Conservation (phyloP, 2,797 vertebrate species). For the Melanotaenia parkinsoni region DNA sequence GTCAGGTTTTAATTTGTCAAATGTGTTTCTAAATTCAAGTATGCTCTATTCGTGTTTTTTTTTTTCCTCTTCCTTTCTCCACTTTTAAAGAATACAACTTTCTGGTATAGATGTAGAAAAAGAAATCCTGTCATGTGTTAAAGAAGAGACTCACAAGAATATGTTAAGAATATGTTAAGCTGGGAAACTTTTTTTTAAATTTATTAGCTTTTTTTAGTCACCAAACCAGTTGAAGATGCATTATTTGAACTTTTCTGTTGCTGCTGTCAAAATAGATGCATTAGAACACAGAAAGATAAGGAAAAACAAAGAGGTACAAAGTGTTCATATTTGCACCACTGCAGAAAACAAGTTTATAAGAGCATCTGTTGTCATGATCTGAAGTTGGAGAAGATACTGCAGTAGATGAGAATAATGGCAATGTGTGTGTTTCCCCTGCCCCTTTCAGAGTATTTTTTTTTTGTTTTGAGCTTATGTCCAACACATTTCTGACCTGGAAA, state of each 20-base stretch:
- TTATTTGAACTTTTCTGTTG: conserved; percentile 32
- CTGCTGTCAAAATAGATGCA: conserved; percentile 32
- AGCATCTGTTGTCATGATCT: conserved; percentile 57
- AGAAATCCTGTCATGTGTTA: not conserved
- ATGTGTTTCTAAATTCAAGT: not conserved
- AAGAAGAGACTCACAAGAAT: conserved; percentile 2
- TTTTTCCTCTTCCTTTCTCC: not conserved
- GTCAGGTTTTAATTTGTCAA: not conserved
- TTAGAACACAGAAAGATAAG: conserved; percentile 37
- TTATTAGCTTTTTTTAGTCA: not conserved
- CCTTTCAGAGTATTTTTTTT: conserved; percentile 27
- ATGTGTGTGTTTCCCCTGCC: conserved; percentile 34
- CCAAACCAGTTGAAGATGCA: conserved; percentile 12
- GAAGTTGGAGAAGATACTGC: conserved; percentile 47
- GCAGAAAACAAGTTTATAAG: conserved; percentile 56
- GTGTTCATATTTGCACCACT: conserved; percentile 47
- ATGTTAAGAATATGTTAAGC: not conserved
- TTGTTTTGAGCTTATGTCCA: conserved; percentile 31
- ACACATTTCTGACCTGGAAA: conserved; percentile 32
- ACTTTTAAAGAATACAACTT: conserved; percentile 3
- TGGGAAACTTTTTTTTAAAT: not conserved
- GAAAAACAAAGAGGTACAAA: conserved; percentile 53
- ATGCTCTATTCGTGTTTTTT: not conserved
- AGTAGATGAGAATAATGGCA: conserved; percentile 38
- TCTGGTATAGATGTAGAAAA: conserved; percentile 1